Conservation (phyloP, 2,797 vertebrate genomes). For the Crenuchus spilurus region DNA sequence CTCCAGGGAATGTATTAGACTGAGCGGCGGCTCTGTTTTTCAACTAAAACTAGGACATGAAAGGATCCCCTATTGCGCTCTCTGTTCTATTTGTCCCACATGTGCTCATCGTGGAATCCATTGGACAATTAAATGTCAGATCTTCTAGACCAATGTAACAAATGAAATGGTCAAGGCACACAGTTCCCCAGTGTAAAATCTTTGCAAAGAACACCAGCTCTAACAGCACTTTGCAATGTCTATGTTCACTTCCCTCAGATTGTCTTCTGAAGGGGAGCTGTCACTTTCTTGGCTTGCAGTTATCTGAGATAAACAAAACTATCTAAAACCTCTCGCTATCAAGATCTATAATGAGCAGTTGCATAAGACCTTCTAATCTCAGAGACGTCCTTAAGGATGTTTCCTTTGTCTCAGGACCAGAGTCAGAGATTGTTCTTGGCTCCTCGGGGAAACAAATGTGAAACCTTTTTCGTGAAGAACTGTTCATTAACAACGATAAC, state of each 20-base stretch:
- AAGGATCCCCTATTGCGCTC: constrained; percentile 57
- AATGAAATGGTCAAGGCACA: constrained; percentile 6
- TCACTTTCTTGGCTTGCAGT: constrained; percentile 63
- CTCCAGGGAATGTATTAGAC: constrained; percentile 69
- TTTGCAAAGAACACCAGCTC: constrained; percentile 33
- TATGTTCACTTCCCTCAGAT: constrained; percentile 62
- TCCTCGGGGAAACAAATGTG: constrained; percentile 38
- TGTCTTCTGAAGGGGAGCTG: constrained; percentile 61
- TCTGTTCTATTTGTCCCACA: constrained; percentile 31
- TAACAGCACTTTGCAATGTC: constrained; percentile 50
- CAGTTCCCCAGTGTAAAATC: not conserved
- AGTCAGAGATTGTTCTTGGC: constrained; percentile 40
- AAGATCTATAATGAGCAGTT: constrained; percentile 68
- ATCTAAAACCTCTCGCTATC: constrained; percentile 64
- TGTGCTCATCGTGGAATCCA: constrained; percentile 50
- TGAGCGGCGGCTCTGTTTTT: constrained; percentile 64
- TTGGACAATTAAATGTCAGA: constrained; percentile 46
- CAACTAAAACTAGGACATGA: constrained; percentile 64
- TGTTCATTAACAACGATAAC: not conserved
- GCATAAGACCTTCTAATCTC: constrained; percentile 63
- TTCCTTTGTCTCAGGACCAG: constrained; percentile 54
- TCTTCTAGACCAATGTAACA: constrained; percentile 30
- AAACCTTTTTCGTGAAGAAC: not conserved
- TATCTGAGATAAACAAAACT: constrained; percentile 71
- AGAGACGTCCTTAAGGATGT: constrained; percentile 54